A percentile compares a stretch with the other conserved stretches of the same genome.
phyloP scores from a whole-genome alignment of 2,797 vertebrate genomes.

The Gobio occitaniae region DNA sequence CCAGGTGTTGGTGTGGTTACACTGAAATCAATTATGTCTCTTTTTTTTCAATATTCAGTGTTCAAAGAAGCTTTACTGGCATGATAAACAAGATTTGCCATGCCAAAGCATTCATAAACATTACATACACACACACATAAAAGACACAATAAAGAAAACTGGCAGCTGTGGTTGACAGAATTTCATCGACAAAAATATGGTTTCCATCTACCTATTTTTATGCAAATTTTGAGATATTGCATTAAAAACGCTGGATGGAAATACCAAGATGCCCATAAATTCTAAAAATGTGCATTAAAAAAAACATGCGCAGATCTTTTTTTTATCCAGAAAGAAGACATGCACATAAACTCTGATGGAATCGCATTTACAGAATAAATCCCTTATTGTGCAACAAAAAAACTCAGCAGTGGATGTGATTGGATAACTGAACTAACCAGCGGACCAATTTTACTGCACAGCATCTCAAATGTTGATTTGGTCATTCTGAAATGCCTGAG shows the following conservation, averaged over 20 bases:
- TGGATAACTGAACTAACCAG: not conserved
- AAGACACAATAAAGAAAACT: constrained; percentile 3
- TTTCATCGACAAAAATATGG: not conserved
- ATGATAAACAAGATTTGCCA: constrained; percentile 1
- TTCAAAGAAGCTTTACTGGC: not conserved
- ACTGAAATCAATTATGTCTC: constrained; percentile 62
- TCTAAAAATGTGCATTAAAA: not conserved
- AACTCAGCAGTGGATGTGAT: not conserved
- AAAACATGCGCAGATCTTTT: not conserved
- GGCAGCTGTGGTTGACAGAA: not conserved
- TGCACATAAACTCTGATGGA: not conserved
- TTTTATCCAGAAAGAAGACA: not conserved
- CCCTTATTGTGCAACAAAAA: not conserved
- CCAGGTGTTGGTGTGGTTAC: constrained; percentile 44
- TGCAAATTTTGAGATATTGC: not conserved
- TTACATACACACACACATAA: constrained; percentile 51
- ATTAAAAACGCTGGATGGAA: not conserved
- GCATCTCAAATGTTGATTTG: not conserved
- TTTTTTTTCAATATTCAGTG: constrained; percentile 33
- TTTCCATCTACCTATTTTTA: not conserved
- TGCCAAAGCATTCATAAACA: constrained; percentile 5
- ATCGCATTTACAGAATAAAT: not conserved
- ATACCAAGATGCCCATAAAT: not conserved
- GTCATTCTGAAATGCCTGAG: not conserved
- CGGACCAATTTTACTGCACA: not conserved